phyloP scores from a whole-genome alignment of 2,797 vertebrate genomes.

The Xenopus petersii region DNA sequence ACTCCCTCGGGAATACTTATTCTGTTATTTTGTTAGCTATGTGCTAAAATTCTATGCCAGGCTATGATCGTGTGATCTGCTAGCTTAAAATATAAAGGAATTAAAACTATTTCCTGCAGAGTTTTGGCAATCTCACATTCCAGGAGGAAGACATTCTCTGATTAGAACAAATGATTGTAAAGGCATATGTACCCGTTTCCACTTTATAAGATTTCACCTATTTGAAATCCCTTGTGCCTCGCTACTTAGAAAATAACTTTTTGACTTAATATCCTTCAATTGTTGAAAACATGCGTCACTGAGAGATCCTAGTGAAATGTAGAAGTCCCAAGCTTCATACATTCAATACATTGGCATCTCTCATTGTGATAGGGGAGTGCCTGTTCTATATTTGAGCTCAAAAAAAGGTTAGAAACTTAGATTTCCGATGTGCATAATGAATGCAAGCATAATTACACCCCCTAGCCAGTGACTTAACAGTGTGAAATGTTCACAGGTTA shows the following conservation, averaged over 20 bases:
- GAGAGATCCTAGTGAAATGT: conserved; percentile 68
- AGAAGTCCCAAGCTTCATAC: conserved; percentile 66
- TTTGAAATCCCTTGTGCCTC: conserved; percentile 70
- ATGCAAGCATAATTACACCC: conserved; percentile 86
- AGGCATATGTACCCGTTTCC: conserved; percentile 73
- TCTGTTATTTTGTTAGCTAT: conserved; percentile 35
- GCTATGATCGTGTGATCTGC: conserved; percentile 41
- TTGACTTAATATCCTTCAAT: conserved; percentile 95
- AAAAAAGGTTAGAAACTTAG: conserved; percentile 86
- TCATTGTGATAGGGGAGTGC: conserved; percentile 83
- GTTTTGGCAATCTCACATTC: conserved; percentile 64
- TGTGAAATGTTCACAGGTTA: conserved; percentile 94
- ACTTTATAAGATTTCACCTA: conserved; percentile 71
- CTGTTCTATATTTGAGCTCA: conserved; percentile 88
- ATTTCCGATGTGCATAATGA: conserved; percentile 94
- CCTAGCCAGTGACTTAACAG: conserved; percentile 83
- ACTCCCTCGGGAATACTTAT: not conserved
- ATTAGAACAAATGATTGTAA: conserved; percentile 70
- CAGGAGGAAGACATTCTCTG: conserved; percentile 67
- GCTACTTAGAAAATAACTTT: conserved; percentile 80
- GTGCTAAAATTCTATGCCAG: conserved; percentile 47
- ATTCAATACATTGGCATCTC: conserved; percentile 66
- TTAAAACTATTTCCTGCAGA: conserved; percentile 55
- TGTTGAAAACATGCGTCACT: conserved; percentile 93
- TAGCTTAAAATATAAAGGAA: conserved; percentile 44